phyloP scores from a whole-genome alignment of 2,888 invertebrate species.

The Drosophila neonasuta region DNA sequence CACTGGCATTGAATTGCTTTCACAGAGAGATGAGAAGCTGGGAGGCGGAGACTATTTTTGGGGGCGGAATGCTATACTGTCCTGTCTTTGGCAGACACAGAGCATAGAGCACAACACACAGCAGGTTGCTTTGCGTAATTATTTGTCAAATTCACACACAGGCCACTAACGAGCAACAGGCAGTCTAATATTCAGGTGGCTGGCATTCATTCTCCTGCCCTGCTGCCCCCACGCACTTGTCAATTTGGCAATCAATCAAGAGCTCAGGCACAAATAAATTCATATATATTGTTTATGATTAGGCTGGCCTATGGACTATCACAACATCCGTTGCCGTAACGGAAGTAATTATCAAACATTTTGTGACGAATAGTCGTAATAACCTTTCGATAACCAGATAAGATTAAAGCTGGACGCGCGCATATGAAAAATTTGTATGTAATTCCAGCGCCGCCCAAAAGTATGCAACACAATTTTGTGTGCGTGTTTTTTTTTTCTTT shows the following conservation, averaged over 20 bases:
- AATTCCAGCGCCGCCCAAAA: slow-evolving; percentile 51
- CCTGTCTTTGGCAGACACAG: slow-evolving; percentile 49
- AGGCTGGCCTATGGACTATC: slow-evolving; percentile 21
- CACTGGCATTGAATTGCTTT: slow-evolving; percentile 68
- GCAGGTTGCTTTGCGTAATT: slow-evolving; percentile 71
- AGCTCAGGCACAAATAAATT: slow-evolving; percentile 56
- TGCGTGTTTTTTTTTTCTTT: too few species aligned
- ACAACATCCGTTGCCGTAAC: slow-evolving; percentile 54
- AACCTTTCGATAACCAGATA: slow-evolving; percentile 34
- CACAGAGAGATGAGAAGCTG: not conserved
- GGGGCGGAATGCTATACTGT: slow-evolving; percentile 2
- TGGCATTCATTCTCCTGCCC: not conserved
- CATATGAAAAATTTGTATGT: not conserved
- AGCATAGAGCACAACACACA: slow-evolving; percentile 31
- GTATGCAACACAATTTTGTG: slow-evolving; percentile 46
- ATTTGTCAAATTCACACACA: slow-evolving; percentile 78
- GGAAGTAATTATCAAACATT: slow-evolving; percentile 64
- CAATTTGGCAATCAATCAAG: slow-evolving; percentile 77
- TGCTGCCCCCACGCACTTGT: slow-evolving; percentile 10
- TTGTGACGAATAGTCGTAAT: slow-evolving; percentile 45
- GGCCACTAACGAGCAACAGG: slow-evolving; percentile 70
- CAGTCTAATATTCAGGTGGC: slow-evolving; percentile 8
- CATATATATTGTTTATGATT: slow-evolving; percentile 55
- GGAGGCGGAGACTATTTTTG: not conserved
- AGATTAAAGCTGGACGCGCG: slow-evolving; percentile 46